Evolutionary conservation across 2,113 vertebrate genomes (phyloP).

Genomic region (Lepus europaeus): DNA sequence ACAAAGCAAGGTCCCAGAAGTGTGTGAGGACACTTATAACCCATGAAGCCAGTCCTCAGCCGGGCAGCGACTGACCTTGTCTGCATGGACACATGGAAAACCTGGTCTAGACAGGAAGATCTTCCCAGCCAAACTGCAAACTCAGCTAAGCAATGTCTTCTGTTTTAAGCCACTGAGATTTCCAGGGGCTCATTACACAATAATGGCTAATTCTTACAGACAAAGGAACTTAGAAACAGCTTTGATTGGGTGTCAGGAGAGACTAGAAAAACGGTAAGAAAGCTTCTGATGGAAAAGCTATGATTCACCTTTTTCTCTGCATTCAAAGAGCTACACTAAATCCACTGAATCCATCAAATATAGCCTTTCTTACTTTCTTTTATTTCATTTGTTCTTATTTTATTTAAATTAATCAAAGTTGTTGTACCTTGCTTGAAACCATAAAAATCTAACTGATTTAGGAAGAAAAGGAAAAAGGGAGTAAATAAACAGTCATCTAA

Average conservation of each 20-base stretch:
- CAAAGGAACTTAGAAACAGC: neutral
- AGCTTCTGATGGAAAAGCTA: neutral
- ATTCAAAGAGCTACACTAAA: neutral
- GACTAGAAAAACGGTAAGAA: neutral
- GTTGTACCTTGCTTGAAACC: neutral
- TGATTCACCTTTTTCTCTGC: neutral
- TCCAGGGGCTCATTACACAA: neutral
- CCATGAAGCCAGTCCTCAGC: neutral
- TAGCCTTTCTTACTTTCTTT: neutral
- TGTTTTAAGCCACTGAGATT: neutral
- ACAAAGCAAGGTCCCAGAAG: neutral
- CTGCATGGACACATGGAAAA: neutral
- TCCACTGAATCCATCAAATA: neutral
- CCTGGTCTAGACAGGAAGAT: neutral
- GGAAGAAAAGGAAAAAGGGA: neutral
- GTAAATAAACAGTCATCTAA: neutral
- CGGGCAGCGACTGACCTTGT: neutral
- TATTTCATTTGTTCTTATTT: neutral
- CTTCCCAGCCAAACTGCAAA: neutral
- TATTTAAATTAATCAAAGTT: conserved; percentile 1
- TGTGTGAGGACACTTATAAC: neutral
- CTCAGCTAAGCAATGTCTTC: neutral
- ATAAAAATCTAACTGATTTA: neutral
- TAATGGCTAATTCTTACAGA: neutral
- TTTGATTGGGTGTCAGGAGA: neutral